phyloP scores from a whole-genome alignment of 2,888 invertebrate genomes.

The Ptychoptera contaminata region DNA sequence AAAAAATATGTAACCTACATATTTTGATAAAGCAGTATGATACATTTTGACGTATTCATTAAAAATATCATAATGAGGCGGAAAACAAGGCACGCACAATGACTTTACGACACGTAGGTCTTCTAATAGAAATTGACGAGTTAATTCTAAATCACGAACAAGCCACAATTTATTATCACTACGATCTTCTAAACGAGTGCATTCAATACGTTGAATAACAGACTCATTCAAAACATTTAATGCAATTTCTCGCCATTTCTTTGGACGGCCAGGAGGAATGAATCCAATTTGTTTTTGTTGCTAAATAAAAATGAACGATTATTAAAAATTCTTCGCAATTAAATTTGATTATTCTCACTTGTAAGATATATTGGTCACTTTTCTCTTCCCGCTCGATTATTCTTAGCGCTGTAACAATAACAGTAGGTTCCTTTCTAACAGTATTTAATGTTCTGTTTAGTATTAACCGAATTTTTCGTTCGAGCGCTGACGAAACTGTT shows the following conservation, averaged over 20 bases:
- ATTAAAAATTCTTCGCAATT: not conserved
- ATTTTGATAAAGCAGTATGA: slow-evolving; percentile 68
- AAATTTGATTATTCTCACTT: slow-evolving; percentile 26
- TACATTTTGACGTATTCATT: slow-evolving; percentile 87
- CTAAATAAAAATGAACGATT: slow-evolving; percentile 21
- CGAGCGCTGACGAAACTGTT: slow-evolving; percentile 69
- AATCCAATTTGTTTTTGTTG: slow-evolving; percentile 72
- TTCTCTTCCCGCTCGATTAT: slow-evolving; percentile 96
- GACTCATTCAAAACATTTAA: slow-evolving; percentile 67
- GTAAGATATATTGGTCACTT: slow-evolving; percentile 73
- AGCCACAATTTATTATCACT: slow-evolving; percentile 90
- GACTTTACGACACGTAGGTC: slow-evolving; percentile 84
- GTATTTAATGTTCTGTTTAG: slow-evolving; percentile 83
- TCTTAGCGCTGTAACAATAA: slow-evolving; percentile 87
- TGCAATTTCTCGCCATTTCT: slow-evolving; percentile 75
- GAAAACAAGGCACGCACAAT: slow-evolving; percentile 85
- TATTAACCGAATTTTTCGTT: slow-evolving; percentile 82
- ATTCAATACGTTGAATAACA: slow-evolving; percentile 76
- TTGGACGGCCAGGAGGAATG: slow-evolving; percentile 86
- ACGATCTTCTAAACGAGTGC: slow-evolving; percentile 85
- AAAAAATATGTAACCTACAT: slow-evolving; percentile 37
- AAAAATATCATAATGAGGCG: slow-evolving; percentile 85
- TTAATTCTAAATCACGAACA: slow-evolving; percentile 80
- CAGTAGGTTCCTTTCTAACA: slow-evolving; percentile 84
- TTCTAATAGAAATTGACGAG: slow-evolving; percentile 73